Base-by-base conservation (phyloP, 2,888 invertebrate genomes). In the Diloba caeruleocephala region DNA sequence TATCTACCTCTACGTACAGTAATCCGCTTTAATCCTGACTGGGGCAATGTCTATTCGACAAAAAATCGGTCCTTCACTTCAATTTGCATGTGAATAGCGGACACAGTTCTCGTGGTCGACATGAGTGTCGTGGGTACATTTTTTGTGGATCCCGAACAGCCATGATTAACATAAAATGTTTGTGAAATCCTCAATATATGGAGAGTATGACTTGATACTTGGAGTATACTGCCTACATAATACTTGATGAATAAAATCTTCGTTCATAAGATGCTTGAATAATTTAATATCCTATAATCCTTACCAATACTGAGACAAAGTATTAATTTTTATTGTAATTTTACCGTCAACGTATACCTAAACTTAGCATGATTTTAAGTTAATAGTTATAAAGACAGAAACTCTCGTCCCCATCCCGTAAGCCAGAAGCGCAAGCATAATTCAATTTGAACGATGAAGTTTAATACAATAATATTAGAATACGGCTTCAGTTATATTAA, bases 151-250 rank as follows among this genome's bases (percentile, higher is more conserved):
- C 66, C 72, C 67, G 21, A 73, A 71, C 71, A 77, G 71, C 76
- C 78, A 74, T 70, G 81, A 85, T 87, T 87, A 85, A 79, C 87
- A 87, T 87, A 87, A 87, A 85, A 84, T 82, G 84, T 82, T 84
- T 82, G 79, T 74, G 76, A 73, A 71, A 79, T 73, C 73, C 76
- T 76, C 76, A 78, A 81, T 80, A 79, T 76, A 72, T 68, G 67
- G 67, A 62, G 69, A 64, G 52, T 74, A 80, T 76, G 77, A 71
- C 79, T 77, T 75, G 76, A 82, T 80, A 74, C 70, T 73, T 62
- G 64, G 70, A 76, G 65, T 73, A 53, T 44, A 43, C 56, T 50
- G 60, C 67, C 50, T 70, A 58, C 51, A 54, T 63, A 65, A 69
- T 72, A 48, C 64, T 68, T 70, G 73, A 70, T 70, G 72, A 72